These are phyloP conservation scores for Pseudonaja textilis DNA, from an alignment of 2,113 vertebrate species.

Conservation along the genomic window DNA sequence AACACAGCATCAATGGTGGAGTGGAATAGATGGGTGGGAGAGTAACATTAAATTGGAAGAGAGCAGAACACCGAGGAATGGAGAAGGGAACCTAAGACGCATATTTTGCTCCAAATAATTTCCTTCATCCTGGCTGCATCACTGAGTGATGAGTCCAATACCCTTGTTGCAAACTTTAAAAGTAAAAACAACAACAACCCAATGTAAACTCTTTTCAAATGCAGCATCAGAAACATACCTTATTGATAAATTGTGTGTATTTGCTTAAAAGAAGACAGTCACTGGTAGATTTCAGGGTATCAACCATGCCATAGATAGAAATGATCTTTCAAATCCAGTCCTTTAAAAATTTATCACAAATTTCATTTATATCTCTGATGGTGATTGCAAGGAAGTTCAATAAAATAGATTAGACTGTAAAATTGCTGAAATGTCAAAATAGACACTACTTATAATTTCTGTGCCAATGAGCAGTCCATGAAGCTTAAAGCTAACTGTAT, in stretches of 20 bases:
- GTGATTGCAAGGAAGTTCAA: neutral
- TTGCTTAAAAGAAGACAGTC: neutral
- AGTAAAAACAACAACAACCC: neutral
- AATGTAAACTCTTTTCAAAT: neutral
- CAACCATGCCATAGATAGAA: neutral
- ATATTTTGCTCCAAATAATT: neutral
- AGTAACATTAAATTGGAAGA: neutral
- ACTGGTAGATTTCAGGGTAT: neutral
- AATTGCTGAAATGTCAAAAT: neutral
- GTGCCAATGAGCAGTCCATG: neutral
- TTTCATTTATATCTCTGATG: neutral
- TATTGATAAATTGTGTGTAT: neutral
- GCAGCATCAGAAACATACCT: neutral
- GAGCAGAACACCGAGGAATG: neutral
- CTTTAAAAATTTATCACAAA: neutral
- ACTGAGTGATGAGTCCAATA: neutral
- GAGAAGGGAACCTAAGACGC: neutral
- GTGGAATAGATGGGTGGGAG: neutral
- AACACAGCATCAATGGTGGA: neutral
- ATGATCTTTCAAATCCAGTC: neutral
- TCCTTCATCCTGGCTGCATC: neutral
- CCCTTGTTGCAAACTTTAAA: neutral
- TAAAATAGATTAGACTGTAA: neutral
- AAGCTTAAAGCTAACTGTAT: neutral
- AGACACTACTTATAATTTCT: neutral